Percentiles rank a stretch among this genome's conserved stretches.
phyloP scores from a whole-genome alignment of 2,888 invertebrate genomes.

The Hedya salicella region DNA sequence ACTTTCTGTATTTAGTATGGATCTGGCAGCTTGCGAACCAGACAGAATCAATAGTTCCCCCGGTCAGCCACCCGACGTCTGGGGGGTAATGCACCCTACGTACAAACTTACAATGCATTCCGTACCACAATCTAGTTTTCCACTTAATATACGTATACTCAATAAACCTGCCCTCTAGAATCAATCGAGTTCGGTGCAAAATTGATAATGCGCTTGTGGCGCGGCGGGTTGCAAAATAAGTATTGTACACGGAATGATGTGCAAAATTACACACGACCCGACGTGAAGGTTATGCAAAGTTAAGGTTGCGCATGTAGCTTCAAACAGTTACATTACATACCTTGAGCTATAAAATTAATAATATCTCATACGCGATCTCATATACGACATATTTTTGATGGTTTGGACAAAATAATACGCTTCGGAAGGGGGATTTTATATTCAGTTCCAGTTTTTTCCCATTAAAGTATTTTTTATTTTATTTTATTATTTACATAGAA shows the following conservation, averaged over 20 bases:
- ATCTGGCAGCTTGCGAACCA: constrained; percentile 54
- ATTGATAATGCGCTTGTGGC: constrained; percentile 3
- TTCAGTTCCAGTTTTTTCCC: too few relatives aligned
- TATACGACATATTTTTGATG: too few relatives aligned
- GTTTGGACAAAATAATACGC: too few relatives aligned
- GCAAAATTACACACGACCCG: constrained; percentile 19
- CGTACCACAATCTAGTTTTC: constrained; percentile 29
- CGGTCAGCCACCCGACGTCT: constrained; percentile 57
- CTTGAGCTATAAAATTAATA: too few relatives aligned
- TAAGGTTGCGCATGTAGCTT: constrained; percentile 10
- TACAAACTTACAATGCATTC: constrained; percentile 48
- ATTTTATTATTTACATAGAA: too few relatives aligned
- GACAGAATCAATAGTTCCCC: constrained; percentile 79
- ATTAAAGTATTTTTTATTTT: too few relatives aligned
- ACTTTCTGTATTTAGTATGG: constrained; percentile 70
- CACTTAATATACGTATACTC: constrained; percentile 6
- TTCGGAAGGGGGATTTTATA: too few relatives aligned
- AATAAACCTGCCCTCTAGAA: constrained; percentile 16
- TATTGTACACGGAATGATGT: constrained; percentile 18
- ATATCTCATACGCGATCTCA: too few relatives aligned
- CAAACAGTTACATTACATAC: not conserved
- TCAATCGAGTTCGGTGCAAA: constrained; percentile 24
- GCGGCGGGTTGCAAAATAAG: constrained; percentile 18
- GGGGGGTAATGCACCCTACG: constrained; percentile 63
- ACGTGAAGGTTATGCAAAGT: constrained; percentile 13